A percentile compares a stretch with the other conserved stretches of the same genome.
phyloP scores from a whole-genome alignment of 2,797 vertebrate species.

The Iguana delicatissima region DNA sequence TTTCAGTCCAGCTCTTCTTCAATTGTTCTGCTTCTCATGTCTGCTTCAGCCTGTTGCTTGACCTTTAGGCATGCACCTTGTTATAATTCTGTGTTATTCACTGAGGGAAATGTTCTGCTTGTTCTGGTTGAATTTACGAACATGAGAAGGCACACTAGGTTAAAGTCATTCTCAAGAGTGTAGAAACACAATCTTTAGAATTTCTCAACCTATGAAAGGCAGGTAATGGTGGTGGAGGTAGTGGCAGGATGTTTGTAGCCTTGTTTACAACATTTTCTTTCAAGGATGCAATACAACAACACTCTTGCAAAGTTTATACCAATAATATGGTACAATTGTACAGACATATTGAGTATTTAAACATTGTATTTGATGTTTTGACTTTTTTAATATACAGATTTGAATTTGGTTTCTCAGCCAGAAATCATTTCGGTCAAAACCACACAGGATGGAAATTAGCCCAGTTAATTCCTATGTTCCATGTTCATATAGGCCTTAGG shows the following conservation, averaged over 20 bases:
- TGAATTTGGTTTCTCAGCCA: neutral
- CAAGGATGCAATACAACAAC: neutral
- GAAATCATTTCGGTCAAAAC: neutral
- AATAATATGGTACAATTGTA: too few relatives aligned
- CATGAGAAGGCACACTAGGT: conserved; percentile 27
- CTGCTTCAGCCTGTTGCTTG: conserved; percentile 59
- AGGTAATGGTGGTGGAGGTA: neutral
- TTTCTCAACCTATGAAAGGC: neutral
- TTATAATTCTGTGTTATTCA: conserved; percentile 32
- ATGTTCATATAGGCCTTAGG: neutral
- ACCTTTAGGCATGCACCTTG: conserved; percentile 41
- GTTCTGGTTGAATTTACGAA: neutral
- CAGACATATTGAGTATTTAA: neutral
- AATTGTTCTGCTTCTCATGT: conserved; percentile 67
- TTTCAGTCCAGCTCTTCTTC: conserved; percentile 61
- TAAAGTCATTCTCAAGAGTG: conserved; percentile 29
- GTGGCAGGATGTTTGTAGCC: conserved; percentile 2
- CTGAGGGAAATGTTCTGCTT: conserved; percentile 34
- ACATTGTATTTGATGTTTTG: neutral
- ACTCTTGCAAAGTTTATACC: neutral
- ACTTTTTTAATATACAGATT: neutral
- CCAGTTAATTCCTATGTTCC: neutral
- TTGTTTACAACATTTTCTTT: neutral
- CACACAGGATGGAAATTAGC: too few relatives aligned
- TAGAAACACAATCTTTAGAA: conserved; percentile 5